Base-by-base conservation (phyloP, 2,888 invertebrate species). In the Unio pictorum region DNA sequence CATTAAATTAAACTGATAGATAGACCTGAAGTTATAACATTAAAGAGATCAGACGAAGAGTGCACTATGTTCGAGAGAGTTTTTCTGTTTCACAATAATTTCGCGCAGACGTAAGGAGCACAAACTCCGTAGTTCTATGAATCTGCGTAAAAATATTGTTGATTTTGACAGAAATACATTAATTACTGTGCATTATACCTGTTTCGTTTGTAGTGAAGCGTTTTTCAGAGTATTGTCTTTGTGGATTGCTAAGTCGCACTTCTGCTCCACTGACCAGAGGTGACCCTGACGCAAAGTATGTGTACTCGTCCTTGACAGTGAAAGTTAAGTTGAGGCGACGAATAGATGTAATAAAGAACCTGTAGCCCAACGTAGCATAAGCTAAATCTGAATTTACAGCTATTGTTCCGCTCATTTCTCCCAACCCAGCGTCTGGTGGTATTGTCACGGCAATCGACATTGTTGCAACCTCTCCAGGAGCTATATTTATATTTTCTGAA, bases 241-340 rank as follows among this genome's bases (percentile, higher is more conserved):
- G 60, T n/a, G 72, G 71, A 68, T 79, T 81, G 15, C 61, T 59
- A 26, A 84, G 66, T 15, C 67, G 69, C 15, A 83, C 72, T 34
- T 65, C 72, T 15, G 81, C 84, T 54, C 73, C 74, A 20, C 68
- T 65, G 15, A 84, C 72, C 15, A 81, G 63, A 23, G 84, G 84
- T 58, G 69, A 63, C 34, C 71, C 78, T 18, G 71, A 68, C 26
- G 76, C 80, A 72, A 83, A 82, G 66, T 83, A 84, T 0, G 84
- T 83, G 64, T 78, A 84, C 61, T 84, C 84, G 68, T 84, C 84
- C 64, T 82, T 81, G 3, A 84, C 75, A 17, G 66, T 63, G 28
- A 83, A 71, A 8, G 74, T 78, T 23, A 83, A 54, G 57, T 79
- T 75, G 23, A 78, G 18, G n/a, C 66, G 61, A 61, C 67, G 65